Conservation (phyloP, 2,888 invertebrate genomes). For the Achlya flavicornis region DNA sequence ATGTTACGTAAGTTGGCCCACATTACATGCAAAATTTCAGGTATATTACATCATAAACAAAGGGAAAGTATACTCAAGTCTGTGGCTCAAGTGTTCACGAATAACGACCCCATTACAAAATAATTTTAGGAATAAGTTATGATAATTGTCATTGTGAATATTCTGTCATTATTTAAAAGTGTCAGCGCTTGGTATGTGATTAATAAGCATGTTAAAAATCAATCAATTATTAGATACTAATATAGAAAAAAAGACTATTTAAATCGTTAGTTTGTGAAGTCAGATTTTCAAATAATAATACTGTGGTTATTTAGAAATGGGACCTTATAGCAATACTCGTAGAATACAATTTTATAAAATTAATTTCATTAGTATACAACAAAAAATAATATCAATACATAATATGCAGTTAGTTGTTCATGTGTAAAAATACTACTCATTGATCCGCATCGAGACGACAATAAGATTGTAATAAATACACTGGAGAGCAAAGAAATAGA, state of each 20-base stretch:
- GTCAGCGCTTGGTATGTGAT: neutral
- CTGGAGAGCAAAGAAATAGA: neutral
- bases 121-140: neutral
- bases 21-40: neutral
- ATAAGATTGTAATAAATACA: neutral
- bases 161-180: neutral
- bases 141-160: neutral
- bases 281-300: too few relatives aligned
- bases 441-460: neutral
- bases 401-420: neutral
- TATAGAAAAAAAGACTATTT: too few relatives aligned
- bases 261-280: too few relatives aligned
- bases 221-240: neutral
- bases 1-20: neutral
- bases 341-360: neutral
- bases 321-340: too few relatives aligned
- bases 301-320: too few relatives aligned
- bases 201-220: neutral
- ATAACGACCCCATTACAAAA: neutral
- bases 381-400: neutral
- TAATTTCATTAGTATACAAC: neutral
- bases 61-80: neutral
- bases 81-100: neutral
- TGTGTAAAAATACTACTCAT: neutral
- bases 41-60: neutral